Percentiles rank a stretch among this genome's conserved stretches.
Evolutionary conservation across 2,797 vertebrate genomes (phyloP).

Genomic region (Sternotherus odoratus): DNA sequence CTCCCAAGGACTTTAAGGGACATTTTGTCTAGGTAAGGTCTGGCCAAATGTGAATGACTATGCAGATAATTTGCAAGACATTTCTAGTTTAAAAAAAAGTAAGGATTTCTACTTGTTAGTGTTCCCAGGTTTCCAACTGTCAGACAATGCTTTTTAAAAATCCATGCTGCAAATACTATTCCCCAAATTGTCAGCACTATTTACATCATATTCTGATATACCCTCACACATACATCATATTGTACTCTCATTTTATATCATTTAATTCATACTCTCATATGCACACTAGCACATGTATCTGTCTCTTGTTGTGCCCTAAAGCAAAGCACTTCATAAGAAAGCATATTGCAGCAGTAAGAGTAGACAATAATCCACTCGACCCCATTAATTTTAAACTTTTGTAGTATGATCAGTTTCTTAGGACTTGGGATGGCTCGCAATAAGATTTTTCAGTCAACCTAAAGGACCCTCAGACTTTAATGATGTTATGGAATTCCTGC

Average conservation of each 20-base stretch:
- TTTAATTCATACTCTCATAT: conserved; percentile 37
- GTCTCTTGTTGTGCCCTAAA: conserved; percentile 39
- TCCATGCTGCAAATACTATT: background rate
- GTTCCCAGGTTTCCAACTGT: background rate
- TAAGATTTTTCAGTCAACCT: conserved; percentile 31
- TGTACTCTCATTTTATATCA: conserved; percentile 35
- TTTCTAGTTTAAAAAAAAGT: background rate
- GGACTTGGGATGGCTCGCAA: background rate
- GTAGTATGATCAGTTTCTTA: conserved; percentile 10
- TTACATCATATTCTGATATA: background rate
- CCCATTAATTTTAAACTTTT: conserved; percentile 42
- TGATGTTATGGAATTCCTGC: conserved; percentile 1
- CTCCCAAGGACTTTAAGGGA: background rate
- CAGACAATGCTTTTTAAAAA: background rate
- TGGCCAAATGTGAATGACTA: background rate
- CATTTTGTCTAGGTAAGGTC: background rate
- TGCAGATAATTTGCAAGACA: background rate
- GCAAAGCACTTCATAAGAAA: conserved; percentile 29
- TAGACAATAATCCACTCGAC: background rate
- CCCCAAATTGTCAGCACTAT: background rate
- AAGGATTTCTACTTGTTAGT: background rate
- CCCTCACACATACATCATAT: background rate
- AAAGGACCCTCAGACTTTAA: conserved; percentile 36
- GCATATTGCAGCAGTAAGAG: background rate
- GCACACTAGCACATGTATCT: background rate